Conservation (phyloP, 2,113 vertebrate species). For the Myotis yumanensis region DNA sequence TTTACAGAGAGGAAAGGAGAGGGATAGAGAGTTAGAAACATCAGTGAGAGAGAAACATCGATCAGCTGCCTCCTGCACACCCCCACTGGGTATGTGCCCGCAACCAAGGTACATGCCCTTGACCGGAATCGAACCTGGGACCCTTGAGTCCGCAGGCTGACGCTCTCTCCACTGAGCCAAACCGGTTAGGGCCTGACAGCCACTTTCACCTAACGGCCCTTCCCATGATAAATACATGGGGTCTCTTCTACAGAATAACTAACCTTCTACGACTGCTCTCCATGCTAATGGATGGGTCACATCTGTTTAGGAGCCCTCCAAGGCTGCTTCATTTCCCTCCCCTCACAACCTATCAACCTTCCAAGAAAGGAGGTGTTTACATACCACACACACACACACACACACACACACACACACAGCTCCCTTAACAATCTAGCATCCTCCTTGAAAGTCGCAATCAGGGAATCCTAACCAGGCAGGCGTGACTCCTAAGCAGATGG, state of each 20-base stretch:
- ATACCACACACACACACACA: no score
- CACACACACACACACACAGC: background rate
- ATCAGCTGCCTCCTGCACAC: no score
- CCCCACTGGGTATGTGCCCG: no score
- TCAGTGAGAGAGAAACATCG: no score
- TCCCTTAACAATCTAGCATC: slow-evolving; percentile 43
- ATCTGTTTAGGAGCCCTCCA: background rate
- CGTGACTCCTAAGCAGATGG: slow-evolving; percentile 75
- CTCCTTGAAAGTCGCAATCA: slow-evolving; percentile 59
- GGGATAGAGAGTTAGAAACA: no score
- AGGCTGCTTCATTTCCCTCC: background rate
- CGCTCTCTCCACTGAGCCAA: no score
- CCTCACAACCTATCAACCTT: background rate
- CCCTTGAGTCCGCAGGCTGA: no score
- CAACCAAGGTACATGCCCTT: no score
- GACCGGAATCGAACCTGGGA: no score
- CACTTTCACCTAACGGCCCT: background rate
- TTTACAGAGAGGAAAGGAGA: no score
- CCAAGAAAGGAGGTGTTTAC: slow-evolving; percentile 23
- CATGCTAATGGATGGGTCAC: background rate
- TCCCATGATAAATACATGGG: background rate
- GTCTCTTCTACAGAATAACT: background rate
- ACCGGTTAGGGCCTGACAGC: background rate
- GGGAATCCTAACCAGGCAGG: slow-evolving; percentile 69
- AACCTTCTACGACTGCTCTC: background rate